phyloP scores from a whole-genome alignment of 2,888 invertebrate species.

The Xiphydria camelus region DNA sequence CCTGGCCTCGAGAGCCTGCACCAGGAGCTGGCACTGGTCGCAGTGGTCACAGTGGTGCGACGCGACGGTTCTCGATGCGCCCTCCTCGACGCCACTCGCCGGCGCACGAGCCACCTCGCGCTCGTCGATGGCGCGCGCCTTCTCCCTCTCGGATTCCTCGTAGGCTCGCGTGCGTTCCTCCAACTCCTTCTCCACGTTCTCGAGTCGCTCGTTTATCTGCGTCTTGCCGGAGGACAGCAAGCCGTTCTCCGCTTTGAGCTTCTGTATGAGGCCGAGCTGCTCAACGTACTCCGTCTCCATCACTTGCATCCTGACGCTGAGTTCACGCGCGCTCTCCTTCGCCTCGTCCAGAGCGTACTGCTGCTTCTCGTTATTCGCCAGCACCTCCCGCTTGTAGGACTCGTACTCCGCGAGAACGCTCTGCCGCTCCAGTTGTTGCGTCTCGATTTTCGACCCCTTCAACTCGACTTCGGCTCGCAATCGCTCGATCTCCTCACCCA shows the following conservation, averaged over 20 bases:
- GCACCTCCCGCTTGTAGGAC: constrained; percentile 17
- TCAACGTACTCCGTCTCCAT: constrained; percentile 51
- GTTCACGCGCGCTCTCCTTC: constrained; percentile 50
- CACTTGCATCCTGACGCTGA: constrained; percentile 51
- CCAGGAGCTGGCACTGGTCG: constrained; percentile 40
- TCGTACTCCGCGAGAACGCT: constrained; percentile 23
- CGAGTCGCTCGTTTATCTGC: constrained; percentile 55
- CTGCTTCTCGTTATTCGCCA: constrained; percentile 27
- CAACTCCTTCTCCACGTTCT: constrained; percentile 46
- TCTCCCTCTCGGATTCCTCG: constrained; percentile 26
- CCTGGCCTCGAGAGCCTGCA: constrained; percentile 66
- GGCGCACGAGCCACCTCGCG: neutral
- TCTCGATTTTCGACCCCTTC: constrained; percentile 17
- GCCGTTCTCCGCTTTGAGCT: constrained; percentile 44
- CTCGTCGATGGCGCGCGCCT: neutral
- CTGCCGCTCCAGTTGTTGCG: neutral
- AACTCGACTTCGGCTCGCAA: constrained; percentile 12
- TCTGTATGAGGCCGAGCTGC: constrained; percentile 45
- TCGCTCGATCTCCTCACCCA: constrained; percentile 31
- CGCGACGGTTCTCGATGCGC: neutral
- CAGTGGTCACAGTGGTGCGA: constrained; percentile 35
- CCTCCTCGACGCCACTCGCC: neutral
- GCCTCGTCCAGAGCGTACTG: constrained; percentile 40
- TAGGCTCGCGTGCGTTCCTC: constrained; percentile 41
- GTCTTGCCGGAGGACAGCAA: constrained; percentile 46